Conservation (phyloP, 1,140 invertebrate genomes). For the Popillia japonica region DNA sequence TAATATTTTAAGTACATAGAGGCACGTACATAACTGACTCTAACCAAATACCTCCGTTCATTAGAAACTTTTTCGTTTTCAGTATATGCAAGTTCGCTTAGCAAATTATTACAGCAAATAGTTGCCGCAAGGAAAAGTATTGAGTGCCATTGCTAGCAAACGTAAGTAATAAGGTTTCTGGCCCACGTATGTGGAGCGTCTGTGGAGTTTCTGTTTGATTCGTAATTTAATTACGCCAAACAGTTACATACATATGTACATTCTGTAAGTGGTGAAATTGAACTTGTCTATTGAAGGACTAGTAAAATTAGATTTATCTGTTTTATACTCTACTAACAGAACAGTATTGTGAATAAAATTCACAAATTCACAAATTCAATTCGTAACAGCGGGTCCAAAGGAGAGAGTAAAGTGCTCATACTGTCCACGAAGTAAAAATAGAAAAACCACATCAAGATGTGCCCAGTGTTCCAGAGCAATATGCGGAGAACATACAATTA, state of each 20-base stretch:
- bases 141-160: neutral
- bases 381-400: too few species aligned
- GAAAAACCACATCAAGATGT: too few species aligned
- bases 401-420: too few species aligned
- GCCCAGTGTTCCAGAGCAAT: too few species aligned
- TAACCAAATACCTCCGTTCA: neutral
- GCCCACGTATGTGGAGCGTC: conserved; percentile 3
- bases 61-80: conserved; percentile 1
- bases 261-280: neutral
- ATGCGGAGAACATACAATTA: too few species aligned
- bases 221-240: neutral
- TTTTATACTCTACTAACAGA: neutral
- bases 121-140: neutral
- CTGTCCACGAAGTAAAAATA: too few species aligned
- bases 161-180: conserved; percentile 8
- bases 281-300: neutral
- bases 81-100: neutral
- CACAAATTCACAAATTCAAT: too few species aligned
- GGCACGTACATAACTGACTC: neutral
- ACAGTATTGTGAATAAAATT: too few species aligned
- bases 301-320: neutral
- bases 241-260: neutral
- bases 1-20: conserved; percentile 1
- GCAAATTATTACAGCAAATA: neutral
- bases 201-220: conserved; percentile 8